Conservation (phyloP, 2,113 vertebrate genomes). For the Sclerurus mexicanus region DNA sequence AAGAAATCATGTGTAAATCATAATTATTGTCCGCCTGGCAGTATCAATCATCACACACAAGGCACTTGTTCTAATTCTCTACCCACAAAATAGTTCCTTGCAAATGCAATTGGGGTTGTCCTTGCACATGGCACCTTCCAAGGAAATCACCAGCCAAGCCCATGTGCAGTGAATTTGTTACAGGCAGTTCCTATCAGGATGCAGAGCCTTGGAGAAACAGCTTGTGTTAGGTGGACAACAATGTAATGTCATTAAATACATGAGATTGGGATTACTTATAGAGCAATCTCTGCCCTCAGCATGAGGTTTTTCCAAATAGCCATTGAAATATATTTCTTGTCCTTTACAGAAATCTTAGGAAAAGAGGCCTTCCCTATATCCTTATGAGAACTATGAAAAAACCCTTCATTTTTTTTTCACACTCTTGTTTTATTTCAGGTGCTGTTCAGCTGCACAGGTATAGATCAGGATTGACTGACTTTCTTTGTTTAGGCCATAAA, state of each 20-base stretch:
- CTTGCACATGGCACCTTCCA: neutral
- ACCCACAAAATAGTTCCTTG: neutral
- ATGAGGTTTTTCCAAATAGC: neutral
- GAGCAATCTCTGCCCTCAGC: neutral
- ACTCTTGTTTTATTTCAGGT: neutral
- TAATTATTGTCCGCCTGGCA: conserved; percentile 57
- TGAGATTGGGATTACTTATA: neutral
- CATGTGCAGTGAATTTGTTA: neutral
- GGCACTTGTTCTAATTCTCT: conserved; percentile 25
- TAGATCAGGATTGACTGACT: neutral
- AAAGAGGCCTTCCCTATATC: neutral
- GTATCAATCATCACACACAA: conserved; percentile 56
- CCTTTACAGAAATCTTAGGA: neutral
- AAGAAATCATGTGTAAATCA: conserved; percentile 68
- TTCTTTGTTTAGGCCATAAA: neutral
- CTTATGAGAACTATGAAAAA: too few species aligned
- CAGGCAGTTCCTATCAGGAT: neutral
- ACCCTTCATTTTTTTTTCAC: neutral
- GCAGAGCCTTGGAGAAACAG: neutral
- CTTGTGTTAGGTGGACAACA: neutral
- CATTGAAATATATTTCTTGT: neutral
- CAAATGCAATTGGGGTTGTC: neutral
- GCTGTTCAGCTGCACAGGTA: neutral
- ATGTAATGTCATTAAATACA: neutral
- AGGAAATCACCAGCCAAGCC: neutral